Evolutionary conservation across 2,113 vertebrate genomes (phyloP).

Genomic region (Aspidoscelis tigris): DNA sequence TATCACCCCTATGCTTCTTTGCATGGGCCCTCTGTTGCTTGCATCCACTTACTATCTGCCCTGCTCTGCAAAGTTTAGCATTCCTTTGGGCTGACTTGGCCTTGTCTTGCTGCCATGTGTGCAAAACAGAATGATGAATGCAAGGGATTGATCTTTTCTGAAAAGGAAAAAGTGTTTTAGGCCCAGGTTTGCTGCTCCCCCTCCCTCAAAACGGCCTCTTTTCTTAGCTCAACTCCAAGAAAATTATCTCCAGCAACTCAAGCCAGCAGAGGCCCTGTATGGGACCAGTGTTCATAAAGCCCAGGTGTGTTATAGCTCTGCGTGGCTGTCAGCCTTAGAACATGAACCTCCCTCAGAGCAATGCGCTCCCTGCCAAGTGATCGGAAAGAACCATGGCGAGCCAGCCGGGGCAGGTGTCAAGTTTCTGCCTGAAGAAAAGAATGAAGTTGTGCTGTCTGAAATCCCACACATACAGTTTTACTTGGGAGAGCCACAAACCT

Average conservation of each 20-base stretch:
- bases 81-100: constrained; percentile 46
- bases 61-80: constrained; percentile 33
- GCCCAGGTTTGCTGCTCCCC: constrained; percentile 41
- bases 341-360: constrained; percentile 48
- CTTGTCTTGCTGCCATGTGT: constrained; percentile 37
- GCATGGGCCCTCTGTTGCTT: background rate
- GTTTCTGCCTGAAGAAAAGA: constrained; percentile 52
- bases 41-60: constrained; percentile 24
- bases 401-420: constrained; percentile 13
- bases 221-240: constrained; percentile 56
- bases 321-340: constrained; percentile 41
- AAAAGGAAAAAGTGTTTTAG: constrained; percentile 43
- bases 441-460: background rate
- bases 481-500: constrained; percentile 43
- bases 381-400: constrained; percentile 20
- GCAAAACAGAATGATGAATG: constrained; percentile 54
- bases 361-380: constrained; percentile 52
- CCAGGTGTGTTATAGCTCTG: constrained; percentile 63
- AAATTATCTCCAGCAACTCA: constrained; percentile 50
- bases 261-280: constrained; percentile 58
- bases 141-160: constrained; percentile 44
- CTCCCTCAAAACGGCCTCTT: constrained; percentile 42
- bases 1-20: background rate
- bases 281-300: constrained; percentile 55
- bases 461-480: background rate